Conservation (phyloP, 2,797 vertebrate species). For the Discoglossus pictus region DNA sequence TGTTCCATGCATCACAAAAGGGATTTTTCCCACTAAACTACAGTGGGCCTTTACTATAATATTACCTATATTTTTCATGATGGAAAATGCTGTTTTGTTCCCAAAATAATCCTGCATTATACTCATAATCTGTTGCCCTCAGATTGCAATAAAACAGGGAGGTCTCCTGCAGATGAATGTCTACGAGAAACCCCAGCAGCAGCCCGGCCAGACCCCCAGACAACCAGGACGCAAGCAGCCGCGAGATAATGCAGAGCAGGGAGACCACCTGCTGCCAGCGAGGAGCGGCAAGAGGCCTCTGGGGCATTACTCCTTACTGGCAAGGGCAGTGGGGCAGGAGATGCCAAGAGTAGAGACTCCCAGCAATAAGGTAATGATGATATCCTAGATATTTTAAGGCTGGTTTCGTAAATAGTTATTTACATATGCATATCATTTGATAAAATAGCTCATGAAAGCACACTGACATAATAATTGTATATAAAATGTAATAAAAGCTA, state of each 20-base stretch:
- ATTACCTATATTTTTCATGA: too few species aligned
- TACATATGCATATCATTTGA: too few species aligned
- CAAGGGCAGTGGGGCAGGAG: conserved; percentile 80
- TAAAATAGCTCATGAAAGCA: too few species aligned
- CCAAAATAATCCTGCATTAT: too few species aligned
- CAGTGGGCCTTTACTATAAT: too few species aligned
- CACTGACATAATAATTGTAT: too few species aligned
- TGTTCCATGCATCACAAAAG: too few species aligned
- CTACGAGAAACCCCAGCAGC: conserved; percentile 71
- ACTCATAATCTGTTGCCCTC: conserved; percentile 19
- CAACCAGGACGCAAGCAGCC: conserved; percentile 68
- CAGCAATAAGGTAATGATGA: conserved; percentile 40
- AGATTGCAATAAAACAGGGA: conserved; percentile 92
- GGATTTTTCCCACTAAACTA: too few species aligned
- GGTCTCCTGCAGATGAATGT: conserved; percentile 92
- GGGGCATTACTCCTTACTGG: conserved; percentile 73
- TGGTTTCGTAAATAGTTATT: too few species aligned
- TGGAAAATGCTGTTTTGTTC: too few species aligned
- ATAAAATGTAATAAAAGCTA: too few species aligned
- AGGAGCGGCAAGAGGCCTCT: conserved; percentile 79
- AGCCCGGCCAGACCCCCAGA: conserved; percentile 51
- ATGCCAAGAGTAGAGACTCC: conserved; percentile 75
- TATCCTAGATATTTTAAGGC: too few species aligned
- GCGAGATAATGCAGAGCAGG: conserved; percentile 5
- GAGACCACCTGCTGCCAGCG: conserved; percentile 69